These are phyloP conservation scores for Drosophila albomicans DNA, from an alignment of 1,140 invertebrate species.

Conservation along the genomic window DNA sequence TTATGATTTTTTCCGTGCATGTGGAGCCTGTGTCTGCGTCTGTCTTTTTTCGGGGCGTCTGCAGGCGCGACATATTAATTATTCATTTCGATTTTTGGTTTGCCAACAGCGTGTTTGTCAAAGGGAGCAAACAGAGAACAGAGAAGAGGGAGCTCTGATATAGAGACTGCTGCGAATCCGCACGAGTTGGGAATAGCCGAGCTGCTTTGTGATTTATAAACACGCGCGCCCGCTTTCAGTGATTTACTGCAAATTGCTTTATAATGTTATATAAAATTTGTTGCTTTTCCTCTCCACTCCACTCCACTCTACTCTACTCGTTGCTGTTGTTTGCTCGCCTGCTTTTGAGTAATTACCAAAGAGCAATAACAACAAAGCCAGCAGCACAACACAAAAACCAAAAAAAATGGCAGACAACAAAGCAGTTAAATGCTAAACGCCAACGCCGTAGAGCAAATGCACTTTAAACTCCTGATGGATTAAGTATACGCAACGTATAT, in stretches of 20 bases:
- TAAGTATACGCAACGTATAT: slow-evolving; percentile 40
- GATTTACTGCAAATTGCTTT: slow-evolving; percentile 83
- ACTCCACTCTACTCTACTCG: slow-evolving; percentile 17
- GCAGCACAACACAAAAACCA: background rate
- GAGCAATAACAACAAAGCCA: slow-evolving; percentile 43
- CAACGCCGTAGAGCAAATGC: slow-evolving; percentile 26
- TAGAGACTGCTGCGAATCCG: slow-evolving; percentile 32
- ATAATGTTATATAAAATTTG: slow-evolving; percentile 81
- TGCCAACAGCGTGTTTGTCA: slow-evolving; percentile 52
- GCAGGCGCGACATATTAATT: slow-evolving; percentile 82
- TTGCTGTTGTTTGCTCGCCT: slow-evolving; percentile 50
- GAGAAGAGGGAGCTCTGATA: background rate
- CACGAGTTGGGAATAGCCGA: slow-evolving; percentile 23
- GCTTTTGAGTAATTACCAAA: slow-evolving; percentile 70
- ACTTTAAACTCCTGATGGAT: slow-evolving; percentile 49
- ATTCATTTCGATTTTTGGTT: slow-evolving; percentile 81
- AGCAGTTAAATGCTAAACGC: slow-evolving; percentile 14
- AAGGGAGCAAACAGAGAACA: background rate
- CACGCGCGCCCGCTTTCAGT: slow-evolving; percentile 74
- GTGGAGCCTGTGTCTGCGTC: slow-evolving; percentile 48
- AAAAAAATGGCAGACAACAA: slow-evolving; percentile 15
- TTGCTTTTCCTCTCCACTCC: slow-evolving; percentile 23
- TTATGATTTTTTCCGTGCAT: slow-evolving; percentile 30
- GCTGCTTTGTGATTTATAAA: slow-evolving; percentile 77
- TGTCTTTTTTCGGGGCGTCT: slow-evolving; percentile 45